phyloP scores from a whole-genome alignment of 2,888 invertebrate species.

The Tiliacea citrago region DNA sequence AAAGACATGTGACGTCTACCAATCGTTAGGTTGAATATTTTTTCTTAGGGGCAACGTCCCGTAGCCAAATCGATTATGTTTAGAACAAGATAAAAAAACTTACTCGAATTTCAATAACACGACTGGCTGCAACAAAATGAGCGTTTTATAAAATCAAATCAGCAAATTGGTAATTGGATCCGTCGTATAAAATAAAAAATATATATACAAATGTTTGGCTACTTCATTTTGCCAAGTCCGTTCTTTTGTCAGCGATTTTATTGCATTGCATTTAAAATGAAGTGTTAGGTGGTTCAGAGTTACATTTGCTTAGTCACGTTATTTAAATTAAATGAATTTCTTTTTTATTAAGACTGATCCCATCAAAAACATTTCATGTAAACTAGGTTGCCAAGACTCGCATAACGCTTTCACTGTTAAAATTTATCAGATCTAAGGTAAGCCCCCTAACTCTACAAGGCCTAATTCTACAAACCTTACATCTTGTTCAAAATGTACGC shows the following conservation, averaged over 20 bases:
- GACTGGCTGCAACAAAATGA: slow-evolving; percentile 4
- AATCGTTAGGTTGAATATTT: no score
- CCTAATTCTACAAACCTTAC: no score
- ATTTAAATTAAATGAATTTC: slow-evolving; percentile 1
- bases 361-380: no score
- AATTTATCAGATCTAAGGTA: no score
- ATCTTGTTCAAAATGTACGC: no score
- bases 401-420: no score
- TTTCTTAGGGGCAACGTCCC: background rate
- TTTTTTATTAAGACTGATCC: background rate
- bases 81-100: slow-evolving; percentile 2
- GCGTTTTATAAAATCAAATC: background rate
- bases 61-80: background rate
- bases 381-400: no score
- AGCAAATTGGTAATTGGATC: slow-evolving; percentile 16
- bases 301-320: slow-evolving; percentile 9
- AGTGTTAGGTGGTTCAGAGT: background rate
- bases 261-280: slow-evolving; percentile 15
- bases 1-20: no score
- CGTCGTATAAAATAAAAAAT: slow-evolving; percentile 6
- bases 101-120: background rate
- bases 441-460: no score
- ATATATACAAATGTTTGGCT: background rate
- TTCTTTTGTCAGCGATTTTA: slow-evolving; percentile 25
- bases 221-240: background rate